Evolutionary conservation across 64 coral and sea anemone species (phyloP), one percentile per base, ranked within the genome.

Genomic region (Stichodactyla helianthus): DNA sequence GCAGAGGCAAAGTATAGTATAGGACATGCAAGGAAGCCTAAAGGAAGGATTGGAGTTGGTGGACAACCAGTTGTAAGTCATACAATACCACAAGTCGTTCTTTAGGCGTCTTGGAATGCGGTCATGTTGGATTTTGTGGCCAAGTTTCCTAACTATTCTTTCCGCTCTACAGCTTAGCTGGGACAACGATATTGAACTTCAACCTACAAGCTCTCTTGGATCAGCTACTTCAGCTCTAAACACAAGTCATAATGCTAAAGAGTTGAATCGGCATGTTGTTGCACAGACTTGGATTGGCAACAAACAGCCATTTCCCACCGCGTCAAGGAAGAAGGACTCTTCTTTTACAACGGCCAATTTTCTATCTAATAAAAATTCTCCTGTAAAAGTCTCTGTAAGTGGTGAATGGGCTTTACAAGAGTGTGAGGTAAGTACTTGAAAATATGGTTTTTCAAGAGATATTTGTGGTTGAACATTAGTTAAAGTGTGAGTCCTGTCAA

Each of bases 331-430:
- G 52, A 54, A 50, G 84, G 94, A 97, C 22, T 20, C 85, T 15
- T 50, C 93, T 26, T 54, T 77, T 63, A 86, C 89, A 17, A 87
- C 91, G 70, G 71, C 83, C 7, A 71, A 87, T 79, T 83, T 92
- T 71, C 91, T 97, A 71, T 91, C 89, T 23, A 64, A 65, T 35
- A 97, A 90, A 84, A 93, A 97, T 63, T 87, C 91, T 10, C 94
- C 94, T 4, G 74, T 97, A 6, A 97, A 89, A 85, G 94, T 97
- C 54, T 93, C 94, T 63, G 94, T 97, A 27, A 97, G 84, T 80
- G 94, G 94, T 6, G 94, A 97, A 97, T 97, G 94, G 94, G 94
- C 94, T 52, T 83, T 97, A 10, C 91, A 93, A 87, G 91, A 93
- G 84, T 97, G 94, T 51, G 79, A 97, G 88, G 94, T 97, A 44